Evolutionary conservation across 1,140 invertebrate genomes (phyloP).

Genomic region (Zaprionus lachaisei): DNA sequence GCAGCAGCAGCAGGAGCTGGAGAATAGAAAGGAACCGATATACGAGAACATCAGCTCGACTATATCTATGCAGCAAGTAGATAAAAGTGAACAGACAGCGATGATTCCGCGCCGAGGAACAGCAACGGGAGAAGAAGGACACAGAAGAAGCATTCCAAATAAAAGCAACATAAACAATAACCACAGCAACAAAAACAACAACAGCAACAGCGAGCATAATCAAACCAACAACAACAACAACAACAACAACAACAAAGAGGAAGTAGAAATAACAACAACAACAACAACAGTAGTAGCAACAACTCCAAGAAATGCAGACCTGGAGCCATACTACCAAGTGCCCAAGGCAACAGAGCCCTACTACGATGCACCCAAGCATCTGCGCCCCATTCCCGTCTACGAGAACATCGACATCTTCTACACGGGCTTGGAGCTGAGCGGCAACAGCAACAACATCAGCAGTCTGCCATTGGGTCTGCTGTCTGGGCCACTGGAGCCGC

Average conservation of each 20-base stretch:
- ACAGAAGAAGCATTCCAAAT: slow-evolving; percentile 75
- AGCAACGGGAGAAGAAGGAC: slow-evolving; percentile 34
- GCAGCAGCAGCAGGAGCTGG: slow-evolving; percentile 1
- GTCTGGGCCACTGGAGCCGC: slow-evolving; percentile 87
- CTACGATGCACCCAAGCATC: slow-evolving; percentile 81
- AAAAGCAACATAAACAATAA: slow-evolving; percentile 70
- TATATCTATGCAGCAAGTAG: slow-evolving; percentile 76
- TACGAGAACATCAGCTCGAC: slow-evolving; percentile 82
- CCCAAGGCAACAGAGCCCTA: slow-evolving; percentile 81
- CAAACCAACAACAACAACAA: slow-evolving; percentile 60
- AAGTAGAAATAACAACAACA: slow-evolving; percentile 48
- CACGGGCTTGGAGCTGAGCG: slow-evolving; percentile 62
- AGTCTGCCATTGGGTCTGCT: not conserved
- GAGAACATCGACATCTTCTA: slow-evolving; percentile 87
- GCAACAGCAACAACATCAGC: slow-evolving; percentile 17
- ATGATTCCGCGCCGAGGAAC: slow-evolving; percentile 48
- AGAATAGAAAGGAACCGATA: slow-evolving; percentile 67
- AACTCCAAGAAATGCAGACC: slow-evolving; percentile 46
- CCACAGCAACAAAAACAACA: slow-evolving; percentile 35
- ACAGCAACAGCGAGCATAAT: slow-evolving; percentile 72
- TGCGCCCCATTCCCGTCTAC: slow-evolving; percentile 85
- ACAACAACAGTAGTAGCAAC: slow-evolving; percentile 39
- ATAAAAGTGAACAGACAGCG: slow-evolving; percentile 69
- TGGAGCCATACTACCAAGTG: slow-evolving; percentile 82
- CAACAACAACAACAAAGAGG: slow-evolving; percentile 43